These are phyloP conservation scores for Ciconia stormi DNA, from an alignment of 2,113 vertebrate species.

Conservation along the genomic window DNA sequence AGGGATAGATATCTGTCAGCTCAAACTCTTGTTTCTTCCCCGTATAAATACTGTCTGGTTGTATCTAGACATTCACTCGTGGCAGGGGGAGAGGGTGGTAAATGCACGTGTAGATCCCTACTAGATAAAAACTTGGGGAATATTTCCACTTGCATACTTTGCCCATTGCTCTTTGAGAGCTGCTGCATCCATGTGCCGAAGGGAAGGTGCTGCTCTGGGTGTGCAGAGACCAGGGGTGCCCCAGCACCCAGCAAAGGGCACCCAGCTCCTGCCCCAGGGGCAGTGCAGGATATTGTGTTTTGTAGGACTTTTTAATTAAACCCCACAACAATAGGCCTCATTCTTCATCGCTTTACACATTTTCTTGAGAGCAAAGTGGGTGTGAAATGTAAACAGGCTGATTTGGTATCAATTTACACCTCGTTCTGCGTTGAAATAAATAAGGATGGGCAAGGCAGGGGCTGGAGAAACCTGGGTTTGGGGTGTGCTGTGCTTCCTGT, in stretches of 20 bases:
- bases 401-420: not conserved
- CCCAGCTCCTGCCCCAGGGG: not conserved
- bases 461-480: accelerated
- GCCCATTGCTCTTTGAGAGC: not conserved
- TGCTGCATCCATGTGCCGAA: not conserved
- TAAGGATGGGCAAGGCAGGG: not conserved
- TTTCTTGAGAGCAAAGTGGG: not conserved
- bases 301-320: not conserved
- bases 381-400: not conserved
- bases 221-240: not conserved
- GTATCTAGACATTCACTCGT: accelerated
- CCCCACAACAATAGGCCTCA: not conserved
- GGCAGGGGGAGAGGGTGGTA: too few species aligned
- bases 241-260: not conserved
- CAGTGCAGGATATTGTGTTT: not conserved
- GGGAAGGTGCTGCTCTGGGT: not conserved
- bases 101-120: not conserved
- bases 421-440: not conserved
- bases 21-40: not conserved
- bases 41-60: too few species aligned
- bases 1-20: accelerated
- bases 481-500: not conserved
- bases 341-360: not conserved
- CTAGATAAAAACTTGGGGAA: not conserved
- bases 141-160: not conserved